Evolutionary conservation across 2,113 vertebrate genomes (phyloP), one percentile per base, ranked within the genome.

Genomic region (Eclectus roratus): DNA sequence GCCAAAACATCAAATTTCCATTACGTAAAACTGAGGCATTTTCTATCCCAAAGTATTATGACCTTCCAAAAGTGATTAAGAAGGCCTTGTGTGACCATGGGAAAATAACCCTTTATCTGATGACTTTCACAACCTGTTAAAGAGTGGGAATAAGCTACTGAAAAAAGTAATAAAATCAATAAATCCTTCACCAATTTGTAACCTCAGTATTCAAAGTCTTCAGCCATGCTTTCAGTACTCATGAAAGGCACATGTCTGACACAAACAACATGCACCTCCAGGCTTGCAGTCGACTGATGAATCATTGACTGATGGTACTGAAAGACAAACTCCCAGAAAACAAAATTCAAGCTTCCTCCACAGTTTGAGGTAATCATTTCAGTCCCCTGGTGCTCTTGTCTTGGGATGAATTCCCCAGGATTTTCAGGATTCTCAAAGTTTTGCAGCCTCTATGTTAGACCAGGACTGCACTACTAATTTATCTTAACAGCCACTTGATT

Each of bases 1-100:
- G 58, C 37, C 90, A 95, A 91, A 94, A 69, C 37, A 94, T 65
- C 58, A 82, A 73, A 66, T 84, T 89, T 91, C 70, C 39, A 50
- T 87, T 81, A 81, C 4, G 15, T 79, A 81, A 89, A 86, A 80
- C 37, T 44, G 55, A 89, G 52, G 61, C 37, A 71, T 71, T 88
- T 72, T 90, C 58, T 80, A 82, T 53, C 18, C 15, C 46, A 77
- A 88, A 63, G 21, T 14, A 84, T 63, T 58, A 41, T 13, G 80
- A 84, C 72, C 53, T 93, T 95, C 64, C n/a, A 53, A 70, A 70
- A 91, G 53, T 24, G 35, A 91, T 66, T 60, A 80, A 70, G 49
- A 11, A 1, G 2, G 55, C 17, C 64, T 78, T 86, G n/a, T 58
- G 78, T 25, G 56, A 52, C 46, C 63, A 79, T 25, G 53, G 47